Evolutionary conservation across 2,113 vertebrate species (phyloP), one percentile per base, ranked within the genome.

Genomic region (Eolophus roseicapilla): DNA sequence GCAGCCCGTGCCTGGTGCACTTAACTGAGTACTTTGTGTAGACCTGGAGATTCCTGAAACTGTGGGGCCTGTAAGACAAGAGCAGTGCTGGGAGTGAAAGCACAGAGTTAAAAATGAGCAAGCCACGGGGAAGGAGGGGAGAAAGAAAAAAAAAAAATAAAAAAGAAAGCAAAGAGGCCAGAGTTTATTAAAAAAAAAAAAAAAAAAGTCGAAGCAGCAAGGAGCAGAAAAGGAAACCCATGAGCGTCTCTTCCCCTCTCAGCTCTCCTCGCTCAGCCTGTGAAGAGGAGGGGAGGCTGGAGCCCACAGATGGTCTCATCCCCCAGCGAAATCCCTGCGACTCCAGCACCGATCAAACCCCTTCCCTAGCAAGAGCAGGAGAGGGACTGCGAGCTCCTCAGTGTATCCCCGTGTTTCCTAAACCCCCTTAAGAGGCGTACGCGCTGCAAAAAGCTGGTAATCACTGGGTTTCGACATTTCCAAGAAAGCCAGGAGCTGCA

Each of bases 151-250:
- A 7, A 14, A 11, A 10, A 28, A 7, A 14, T 8, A 10, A 28
- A 20, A n/a, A 16, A 65, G 21, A 15, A 44, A 3, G 25, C n/a
- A 37, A 91, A 63, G 19, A 35, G 20, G 27, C 12, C 60, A 44
- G 55, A 69, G 81, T 33, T 62, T 76, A 52, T 29, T 35, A 76
- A 73, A 47, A 75, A 57, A 50, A 43, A 75, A 57, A 50, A 43
- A 24, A 68, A 49, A 65, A 63, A 59, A 73, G 23, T 6, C 35
- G 49, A 69, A 71, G 52, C 13, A 3, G 89, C 86, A 75, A 68
- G 83, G 29, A 90, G 64, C 59, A 82, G 90, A 43, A 92, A 78
- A 96, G 69, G 90, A 90, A 95, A 94, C 53, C 53, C 25, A 3
- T 18, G 82, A 81, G 43, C 0, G 9, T 24, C 62, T 77, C 49